Percentiles rank a stretch among this genome's conserved stretches.
Evolutionary conservation across 2,888 invertebrate species (phyloP).

Genomic region (Sthenelais limicola): DNA sequence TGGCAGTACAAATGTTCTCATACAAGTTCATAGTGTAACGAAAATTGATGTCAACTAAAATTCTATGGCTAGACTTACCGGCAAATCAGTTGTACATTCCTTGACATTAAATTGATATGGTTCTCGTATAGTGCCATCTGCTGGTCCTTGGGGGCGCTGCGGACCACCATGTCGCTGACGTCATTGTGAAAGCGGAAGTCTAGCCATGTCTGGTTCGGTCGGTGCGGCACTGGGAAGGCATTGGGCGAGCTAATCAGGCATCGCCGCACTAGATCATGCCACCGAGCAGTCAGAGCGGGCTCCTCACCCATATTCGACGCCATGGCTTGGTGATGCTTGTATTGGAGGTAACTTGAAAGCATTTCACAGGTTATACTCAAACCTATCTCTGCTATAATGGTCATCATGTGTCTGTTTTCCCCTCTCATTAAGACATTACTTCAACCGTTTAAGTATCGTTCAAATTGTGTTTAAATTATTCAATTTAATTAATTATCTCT

Average conservation of each 20-base stretch:
- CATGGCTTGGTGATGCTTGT: constrained; percentile 51
- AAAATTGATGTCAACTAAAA: background rate
- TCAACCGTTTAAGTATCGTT: no score
- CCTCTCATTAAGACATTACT: no score
- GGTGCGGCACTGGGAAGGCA: constrained; percentile 26
- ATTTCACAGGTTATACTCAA: no score
- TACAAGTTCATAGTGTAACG: no score
- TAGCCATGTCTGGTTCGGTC: constrained; percentile 48
- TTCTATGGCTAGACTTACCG: constrained; percentile 58
- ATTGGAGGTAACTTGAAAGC: constrained; percentile 55
- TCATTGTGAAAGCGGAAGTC: constrained; percentile 58
- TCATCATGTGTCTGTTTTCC: no score
- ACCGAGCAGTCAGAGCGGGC: background rate
- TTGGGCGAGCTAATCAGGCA: constrained; percentile 24
- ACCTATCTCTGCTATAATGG: no score
- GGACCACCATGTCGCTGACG: constrained; percentile 57
- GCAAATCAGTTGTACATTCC: constrained; percentile 56
- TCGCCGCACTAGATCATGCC: constrained; percentile 34
- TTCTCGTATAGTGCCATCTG: constrained; percentile 53
- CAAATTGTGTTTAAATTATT: no score
- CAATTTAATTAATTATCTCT: no score
- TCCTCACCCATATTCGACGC: background rate
- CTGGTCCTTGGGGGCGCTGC: constrained; percentile 53
- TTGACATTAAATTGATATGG: constrained; percentile 58
- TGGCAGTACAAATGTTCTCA: no score